phyloP scores from a whole-genome alignment of 2,888 invertebrate species.

The Eremobia ochroleuca region DNA sequence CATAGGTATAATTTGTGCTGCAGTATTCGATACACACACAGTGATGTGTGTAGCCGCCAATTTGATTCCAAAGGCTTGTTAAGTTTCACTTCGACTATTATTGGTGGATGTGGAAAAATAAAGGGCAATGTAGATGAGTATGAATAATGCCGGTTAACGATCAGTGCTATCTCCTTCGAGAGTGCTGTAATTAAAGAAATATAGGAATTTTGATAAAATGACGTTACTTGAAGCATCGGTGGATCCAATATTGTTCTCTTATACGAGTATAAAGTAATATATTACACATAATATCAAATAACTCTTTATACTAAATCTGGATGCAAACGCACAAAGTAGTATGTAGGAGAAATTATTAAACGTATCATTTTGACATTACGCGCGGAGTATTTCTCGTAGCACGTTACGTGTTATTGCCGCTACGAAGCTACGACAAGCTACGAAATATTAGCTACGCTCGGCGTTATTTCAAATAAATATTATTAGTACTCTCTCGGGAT shows the following conservation, averaged over 20 bases:
- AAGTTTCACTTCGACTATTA: neutral
- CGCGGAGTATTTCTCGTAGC: slow-evolving; percentile 55
- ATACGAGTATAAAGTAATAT: neutral
- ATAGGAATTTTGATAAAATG: neutral
- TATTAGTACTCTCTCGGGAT: slow-evolving; percentile 39
- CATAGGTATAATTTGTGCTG: neutral
- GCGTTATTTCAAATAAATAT: slow-evolving; percentile 55
- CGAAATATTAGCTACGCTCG: slow-evolving; percentile 51
- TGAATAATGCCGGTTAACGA: neutral
- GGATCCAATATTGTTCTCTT: neutral
- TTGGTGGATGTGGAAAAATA: neutral
- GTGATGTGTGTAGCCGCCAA: neutral
- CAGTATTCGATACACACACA: neutral
- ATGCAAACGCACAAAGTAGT: slow-evolving; percentile 26
- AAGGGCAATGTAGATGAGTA: neutral
- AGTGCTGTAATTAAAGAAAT: neutral
- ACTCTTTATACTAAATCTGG: slow-evolving; percentile 24
- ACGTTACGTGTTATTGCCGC: slow-evolving; percentile 62
- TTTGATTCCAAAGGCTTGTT: neutral
- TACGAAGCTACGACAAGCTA: slow-evolving; percentile 67
- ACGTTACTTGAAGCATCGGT: neutral
- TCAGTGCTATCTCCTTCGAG: neutral
- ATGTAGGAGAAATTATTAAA: slow-evolving; percentile 46
- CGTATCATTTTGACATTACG: slow-evolving; percentile 57
- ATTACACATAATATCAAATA: slow-evolving; percentile 32